These are phyloP conservation scores for Poeciliopsis turneri DNA, from an alignment of 2,797 vertebrate species.

Conservation along the genomic window DNA sequence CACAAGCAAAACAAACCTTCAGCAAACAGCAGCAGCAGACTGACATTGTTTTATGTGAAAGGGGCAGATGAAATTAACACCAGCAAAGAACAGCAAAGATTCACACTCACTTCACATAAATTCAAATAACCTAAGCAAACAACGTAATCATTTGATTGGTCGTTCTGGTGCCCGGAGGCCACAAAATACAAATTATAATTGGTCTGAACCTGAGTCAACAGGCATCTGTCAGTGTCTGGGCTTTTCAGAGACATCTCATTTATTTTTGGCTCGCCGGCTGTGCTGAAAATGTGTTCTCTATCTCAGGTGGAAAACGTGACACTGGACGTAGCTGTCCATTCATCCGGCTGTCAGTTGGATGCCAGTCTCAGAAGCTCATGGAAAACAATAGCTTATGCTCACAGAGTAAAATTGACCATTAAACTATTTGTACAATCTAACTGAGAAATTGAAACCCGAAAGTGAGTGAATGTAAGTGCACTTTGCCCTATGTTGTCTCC, in stretches of 20 bases:
- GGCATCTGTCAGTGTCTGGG: neutral
- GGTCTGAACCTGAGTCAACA: neutral
- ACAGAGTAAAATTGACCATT: neutral
- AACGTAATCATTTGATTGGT: neutral
- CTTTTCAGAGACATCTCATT: neutral
- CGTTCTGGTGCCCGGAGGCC: neutral
- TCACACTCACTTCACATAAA: neutral
- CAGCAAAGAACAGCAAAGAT: neutral
- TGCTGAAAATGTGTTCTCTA: neutral
- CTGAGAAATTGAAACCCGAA: neutral
- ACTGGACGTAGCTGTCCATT: neutral
- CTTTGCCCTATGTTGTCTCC: neutral
- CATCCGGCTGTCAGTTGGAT: neutral
- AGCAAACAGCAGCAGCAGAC: neutral
- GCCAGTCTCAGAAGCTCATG: neutral
- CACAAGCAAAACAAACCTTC: neutral
- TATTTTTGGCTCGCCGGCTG: neutral
- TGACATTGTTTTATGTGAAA: neutral
- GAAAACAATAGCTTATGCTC: neutral
- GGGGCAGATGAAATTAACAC: neutral
- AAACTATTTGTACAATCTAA: neutral
- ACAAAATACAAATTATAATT: neutral
- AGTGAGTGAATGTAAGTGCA: neutral
- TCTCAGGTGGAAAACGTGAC: neutral
- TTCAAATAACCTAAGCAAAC: neutral